Conservation (phyloP, 37 sponge, comb jelly and placozoan species). For the Halisarca cf. caerulea region DNA sequence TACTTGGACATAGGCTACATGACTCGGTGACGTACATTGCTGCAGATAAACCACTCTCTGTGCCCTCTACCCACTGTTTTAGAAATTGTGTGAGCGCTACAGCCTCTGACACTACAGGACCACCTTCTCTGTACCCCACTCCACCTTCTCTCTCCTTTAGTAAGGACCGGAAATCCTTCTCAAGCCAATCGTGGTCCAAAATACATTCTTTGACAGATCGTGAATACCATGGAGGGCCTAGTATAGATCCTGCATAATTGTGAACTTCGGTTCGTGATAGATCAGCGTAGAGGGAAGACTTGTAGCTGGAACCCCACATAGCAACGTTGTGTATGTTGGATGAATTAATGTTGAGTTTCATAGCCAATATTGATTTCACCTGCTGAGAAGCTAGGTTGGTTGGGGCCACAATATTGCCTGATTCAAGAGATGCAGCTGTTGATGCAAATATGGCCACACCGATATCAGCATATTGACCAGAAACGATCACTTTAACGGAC, state of each 20-base stretch:
- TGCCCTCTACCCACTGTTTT: slow-evolving; percentile 26
- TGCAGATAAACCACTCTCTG: background rate
- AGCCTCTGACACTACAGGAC: slow-evolving; percentile 34
- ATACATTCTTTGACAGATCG: slow-evolving; percentile 50
- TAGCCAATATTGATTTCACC: slow-evolving; percentile 56
- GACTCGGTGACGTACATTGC: slow-evolving; percentile 47
- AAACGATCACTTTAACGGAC: slow-evolving; percentile 43
- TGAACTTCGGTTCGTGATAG: slow-evolving; percentile 10
- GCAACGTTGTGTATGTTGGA: slow-evolving; percentile 37
- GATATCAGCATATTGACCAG: slow-evolving; percentile 47
- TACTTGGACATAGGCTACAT: background rate
- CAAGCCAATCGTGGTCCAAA: slow-evolving; percentile 62
- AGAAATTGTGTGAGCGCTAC: slow-evolving; percentile 26
- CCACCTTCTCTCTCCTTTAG: background rate
- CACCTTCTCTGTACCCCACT: background rate
- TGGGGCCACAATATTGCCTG: slow-evolving; percentile 31
- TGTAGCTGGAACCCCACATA: slow-evolving; percentile 32
- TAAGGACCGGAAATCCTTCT: background rate
- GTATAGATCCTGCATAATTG: slow-evolving; percentile 46
- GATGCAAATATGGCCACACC: slow-evolving; percentile 53
- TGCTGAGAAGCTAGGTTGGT: slow-evolving; percentile 40
- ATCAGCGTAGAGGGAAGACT: background rate
- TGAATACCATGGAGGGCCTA: slow-evolving; percentile 59
- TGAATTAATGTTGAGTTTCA: slow-evolving; percentile 40
- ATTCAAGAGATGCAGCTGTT: slow-evolving; percentile 26